Percentiles rank a stretch among this genome's conserved stretches.
phyloP scores from a whole-genome alignment of 2,113 vertebrate genomes.

The Amblyornis subalaris region DNA sequence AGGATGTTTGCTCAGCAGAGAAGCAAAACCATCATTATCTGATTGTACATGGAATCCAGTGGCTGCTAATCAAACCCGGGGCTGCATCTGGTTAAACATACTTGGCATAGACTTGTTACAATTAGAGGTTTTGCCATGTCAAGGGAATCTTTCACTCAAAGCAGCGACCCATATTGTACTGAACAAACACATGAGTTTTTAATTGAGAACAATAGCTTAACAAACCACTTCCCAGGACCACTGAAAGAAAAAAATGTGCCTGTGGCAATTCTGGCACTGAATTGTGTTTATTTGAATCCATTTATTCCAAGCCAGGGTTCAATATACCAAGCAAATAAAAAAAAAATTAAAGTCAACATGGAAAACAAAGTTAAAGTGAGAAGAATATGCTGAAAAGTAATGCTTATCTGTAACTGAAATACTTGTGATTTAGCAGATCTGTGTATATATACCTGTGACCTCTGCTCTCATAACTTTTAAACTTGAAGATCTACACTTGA shows the following conservation, averaged over 20 bases:
- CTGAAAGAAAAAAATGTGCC: slow-evolving; percentile 78
- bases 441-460: background rate
- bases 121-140: slow-evolving; percentile 82
- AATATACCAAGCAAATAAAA: slow-evolving; percentile 61
- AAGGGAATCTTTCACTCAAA: slow-evolving; percentile 84
- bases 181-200: slow-evolving; percentile 91
- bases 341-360: slow-evolving; percentile 45
- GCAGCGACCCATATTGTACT: slow-evolving; percentile 80
- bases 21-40: slow-evolving; percentile 79
- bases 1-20: slow-evolving; percentile 74
- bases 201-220: slow-evolving; percentile 89
- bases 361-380: slow-evolving; percentile 52
- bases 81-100: slow-evolving; percentile 78
- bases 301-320: slow-evolving; percentile 67
- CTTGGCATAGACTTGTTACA: slow-evolving; percentile 79
- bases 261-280: slow-evolving; percentile 72
- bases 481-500: background rate
- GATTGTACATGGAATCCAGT: slow-evolving; percentile 80
- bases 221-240: slow-evolving; percentile 85
- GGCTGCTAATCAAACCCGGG: slow-evolving; percentile 76
- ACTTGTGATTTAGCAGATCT: slow-evolving; percentile 8
- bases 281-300: slow-evolving; percentile 75
- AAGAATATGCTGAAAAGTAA: slow-evolving; percentile 31
- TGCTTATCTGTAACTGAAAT: background rate
- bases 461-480: background rate